Evolutionary conservation across 2,113 vertebrate genomes (phyloP), one percentile per base, ranked within the genome.

Genomic region (Istiophorus platypterus): DNA sequence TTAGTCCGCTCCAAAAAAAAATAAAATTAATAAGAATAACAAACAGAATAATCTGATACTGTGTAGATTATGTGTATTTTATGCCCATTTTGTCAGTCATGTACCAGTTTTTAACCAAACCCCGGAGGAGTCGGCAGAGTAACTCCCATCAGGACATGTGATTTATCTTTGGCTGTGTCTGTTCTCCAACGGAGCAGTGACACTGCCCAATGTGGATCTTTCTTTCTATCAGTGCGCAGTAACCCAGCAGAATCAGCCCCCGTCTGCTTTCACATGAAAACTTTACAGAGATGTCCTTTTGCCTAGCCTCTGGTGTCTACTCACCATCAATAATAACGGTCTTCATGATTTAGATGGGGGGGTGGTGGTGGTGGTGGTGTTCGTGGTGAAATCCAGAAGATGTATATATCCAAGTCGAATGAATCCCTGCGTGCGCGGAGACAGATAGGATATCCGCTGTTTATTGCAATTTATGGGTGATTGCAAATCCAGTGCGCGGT

Each of bases 261-360:
- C 17, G 72, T 74, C 69, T 68, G 71, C 47, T 59, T 59, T 73
- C 71, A 74, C 64, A 59, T 22, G 73, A 20, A 85, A 93, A 94
- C 90, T 94, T 93, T 85, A 79, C 58, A 75, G n/a, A 76, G 26
- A 39, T 13, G 49, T 20, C 57, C 39, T 67, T 41, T 27, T 51
- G 54, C 81, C 62, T 71, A 8, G n/a, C n/a, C n/a, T n/a, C n/a
- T n/a, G n/a, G 78, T 58, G 49, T 4, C 15, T 71, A 95, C 95
- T 93, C 85, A 95, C 95, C 95, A 66, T 94, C 92, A 67, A 90
- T 83, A 87, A 92, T 73, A 68, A 88, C 84, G 88, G 88, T 94
- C 93, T 91, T 95, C 95, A 95, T 95, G 90, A 80, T 95, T 88
- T 66, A 62, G 76, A 81, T 49, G 57, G 56, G 73, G 78, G n/a